Conservation (phyloP, 2,888 invertebrate genomes). For the Nomada flava region DNA sequence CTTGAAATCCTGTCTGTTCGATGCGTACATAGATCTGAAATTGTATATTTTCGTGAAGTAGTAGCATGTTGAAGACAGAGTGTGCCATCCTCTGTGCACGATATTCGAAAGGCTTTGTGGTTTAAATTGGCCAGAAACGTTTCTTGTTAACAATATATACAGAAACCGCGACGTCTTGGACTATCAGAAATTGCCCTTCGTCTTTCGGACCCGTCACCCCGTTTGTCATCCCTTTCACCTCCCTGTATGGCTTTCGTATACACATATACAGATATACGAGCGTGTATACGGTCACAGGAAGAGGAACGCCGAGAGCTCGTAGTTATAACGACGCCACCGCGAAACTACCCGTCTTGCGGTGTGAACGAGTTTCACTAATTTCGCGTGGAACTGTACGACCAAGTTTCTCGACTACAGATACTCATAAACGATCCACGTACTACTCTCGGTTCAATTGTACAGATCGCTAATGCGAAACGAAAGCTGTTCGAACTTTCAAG, state of each 20-base stretch:
- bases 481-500: neutral
- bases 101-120: slow-evolving; percentile 47
- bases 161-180: slow-evolving; percentile 52
- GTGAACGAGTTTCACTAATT: slow-evolving; percentile 74
- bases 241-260: neutral
- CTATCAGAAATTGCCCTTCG: slow-evolving; percentile 37
- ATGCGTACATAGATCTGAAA: slow-evolving; percentile 43
- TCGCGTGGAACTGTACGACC: slow-evolving; percentile 49
- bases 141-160: slow-evolving; percentile 62
- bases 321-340: slow-evolving; percentile 65
- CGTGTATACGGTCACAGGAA: slow-evolving; percentile 21
- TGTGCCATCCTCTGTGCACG: slow-evolving; percentile 8
- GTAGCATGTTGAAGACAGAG: neutral
- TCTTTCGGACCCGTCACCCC: slow-evolving; percentile 1
- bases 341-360: slow-evolving; percentile 69
- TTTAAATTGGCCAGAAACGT: slow-evolving; percentile 53
- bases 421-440: slow-evolving; percentile 40
- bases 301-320: slow-evolving; percentile 45
- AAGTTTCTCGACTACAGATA: slow-evolving; percentile 60
- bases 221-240: neutral
- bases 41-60: slow-evolving; percentile 33
- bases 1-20: slow-evolving; percentile 44
- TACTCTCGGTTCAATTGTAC: slow-evolving; percentile 32
- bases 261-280: neutral
- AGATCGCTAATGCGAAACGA: neutral